phyloP scores from a whole-genome alignment of 2,888 invertebrate genomes.

The Meteorus cinctellus region DNA sequence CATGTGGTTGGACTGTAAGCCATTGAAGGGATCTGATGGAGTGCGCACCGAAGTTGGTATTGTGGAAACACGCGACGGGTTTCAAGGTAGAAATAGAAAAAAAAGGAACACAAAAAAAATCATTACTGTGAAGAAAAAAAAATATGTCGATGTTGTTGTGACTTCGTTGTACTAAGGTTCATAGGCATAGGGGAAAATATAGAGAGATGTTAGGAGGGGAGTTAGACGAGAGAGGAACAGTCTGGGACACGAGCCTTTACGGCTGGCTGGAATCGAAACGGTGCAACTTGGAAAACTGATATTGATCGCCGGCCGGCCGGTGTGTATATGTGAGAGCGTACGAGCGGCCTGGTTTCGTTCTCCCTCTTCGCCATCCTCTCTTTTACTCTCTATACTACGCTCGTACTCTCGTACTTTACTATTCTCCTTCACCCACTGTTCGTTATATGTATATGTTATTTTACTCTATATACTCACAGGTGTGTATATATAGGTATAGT shows the following conservation, averaged over 20 bases:
- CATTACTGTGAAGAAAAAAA: not conserved
- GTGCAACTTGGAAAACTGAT: constrained; percentile 66
- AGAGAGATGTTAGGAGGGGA: not conserved
- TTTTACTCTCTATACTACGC: constrained; percentile 22
- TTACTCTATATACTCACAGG: constrained; percentile 18
- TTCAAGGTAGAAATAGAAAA: constrained; percentile 32
- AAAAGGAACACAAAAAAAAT: too few species aligned
- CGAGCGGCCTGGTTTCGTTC: constrained; percentile 52
- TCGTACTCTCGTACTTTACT: constrained; percentile 28
- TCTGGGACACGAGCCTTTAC: constrained; percentile 42
- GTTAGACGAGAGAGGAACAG: constrained; percentile 25
- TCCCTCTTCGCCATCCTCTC: constrained; percentile 19
- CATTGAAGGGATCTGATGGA: constrained; percentile 31
- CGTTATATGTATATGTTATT: not conserved
- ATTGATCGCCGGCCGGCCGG: constrained; percentile 59
- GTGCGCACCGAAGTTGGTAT: constrained; percentile 28
- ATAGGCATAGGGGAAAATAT: not conserved
- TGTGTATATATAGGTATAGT: constrained; percentile 1
- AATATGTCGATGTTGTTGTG: constrained; percentile 7
- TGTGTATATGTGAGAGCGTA: constrained; percentile 36
- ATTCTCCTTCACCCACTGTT: constrained; percentile 35
- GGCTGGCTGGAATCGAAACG: constrained; percentile 62
- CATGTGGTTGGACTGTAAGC: constrained; percentile 31
- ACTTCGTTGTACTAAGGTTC: constrained; percentile 10
- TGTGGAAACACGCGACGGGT: constrained; percentile 42